Base-by-base conservation (phyloP, 2,888 invertebrate species). In the Phania funesta region DNA sequence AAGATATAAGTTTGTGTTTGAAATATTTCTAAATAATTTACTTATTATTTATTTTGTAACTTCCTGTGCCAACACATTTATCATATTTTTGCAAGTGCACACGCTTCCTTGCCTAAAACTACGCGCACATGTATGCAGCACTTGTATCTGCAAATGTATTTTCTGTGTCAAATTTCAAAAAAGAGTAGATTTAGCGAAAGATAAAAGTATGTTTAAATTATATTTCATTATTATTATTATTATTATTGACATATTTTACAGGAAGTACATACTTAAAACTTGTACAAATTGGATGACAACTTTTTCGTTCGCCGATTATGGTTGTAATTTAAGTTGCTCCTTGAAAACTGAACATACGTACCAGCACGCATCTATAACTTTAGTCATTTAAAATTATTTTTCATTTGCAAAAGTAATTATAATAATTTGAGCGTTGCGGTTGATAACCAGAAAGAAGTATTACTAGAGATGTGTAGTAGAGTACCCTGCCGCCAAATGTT, bases 161-260 rank as follows among this genome's bases (percentile, higher is more conserved):
- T 38, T 64, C 13, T 71, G 48, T 64, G 68, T 77, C 18, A 62
- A 54, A 62, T 54, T 68, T 70, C 7, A 65, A 62, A 77, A 46
- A 48, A 44, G 48, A 54, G 46, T 26, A n/a, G n/a, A 35, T 29
- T 7, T 38, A 35, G 32, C 13, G 38, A 60, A 11, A 54, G 64
- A 77, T 77, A 77, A 62, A 77, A 64, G 46, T 68, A 32, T 22
- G 46, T 77, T 58, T 26, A 76, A 77, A 62, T 62, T 54, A 74
- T 74, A 74, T 67, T 76, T 67, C n/a, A n/a, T n/a, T n/a, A n/a
- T n/a, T n/a, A 32, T 74, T 65, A 11, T 32, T 60, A 65, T 76
- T 68, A 76, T 46, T 78, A 78, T 78, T 78, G 78, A 78, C 78
- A 78, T 58, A 65, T 78, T 71, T 71, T 71, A 13, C 48, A 71